phyloP scores from a whole-genome alignment of 2,797 vertebrate genomes.

The Synaphobranchus kaupii region DNA sequence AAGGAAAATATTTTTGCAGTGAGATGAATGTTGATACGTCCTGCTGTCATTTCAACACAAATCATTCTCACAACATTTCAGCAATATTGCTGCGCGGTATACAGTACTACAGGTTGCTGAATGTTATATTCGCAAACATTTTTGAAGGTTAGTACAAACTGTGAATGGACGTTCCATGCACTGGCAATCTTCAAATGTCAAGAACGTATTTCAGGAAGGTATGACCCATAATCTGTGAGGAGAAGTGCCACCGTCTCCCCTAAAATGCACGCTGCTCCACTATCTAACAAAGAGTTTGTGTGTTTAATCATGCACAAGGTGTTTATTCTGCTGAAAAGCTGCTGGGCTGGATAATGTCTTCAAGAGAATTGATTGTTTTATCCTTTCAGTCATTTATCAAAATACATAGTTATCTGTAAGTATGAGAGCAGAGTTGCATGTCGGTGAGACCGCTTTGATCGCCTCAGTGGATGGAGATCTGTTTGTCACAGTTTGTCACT shows the following conservation, averaged over 20 bases:
- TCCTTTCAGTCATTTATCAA: background rate
- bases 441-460: background rate
- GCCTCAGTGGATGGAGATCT: background rate
- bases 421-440: background rate
- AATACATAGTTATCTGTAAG: background rate
- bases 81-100: background rate
- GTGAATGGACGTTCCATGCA: background rate
- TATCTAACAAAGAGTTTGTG: background rate
- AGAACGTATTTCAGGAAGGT: background rate
- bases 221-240: background rate
- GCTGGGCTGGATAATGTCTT: constrained; percentile 5
- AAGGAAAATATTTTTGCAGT: background rate
- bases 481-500: too few species aligned
- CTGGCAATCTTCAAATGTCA: background rate
- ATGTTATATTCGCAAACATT: background rate
- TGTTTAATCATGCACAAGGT: constrained; percentile 5
- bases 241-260: background rate
- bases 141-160: background rate
- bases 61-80: background rate
- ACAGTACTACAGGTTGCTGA: background rate
- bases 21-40: background rate
- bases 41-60: background rate
- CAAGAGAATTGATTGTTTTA: constrained; percentile 11
- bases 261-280: too few species aligned
- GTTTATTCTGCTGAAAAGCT: constrained; percentile 16